Percentiles rank a stretch among this genome's conserved stretches.
Evolutionary conservation across 2,113 vertebrate species (phyloP).

Genomic region (Bathybates hornii): DNA sequence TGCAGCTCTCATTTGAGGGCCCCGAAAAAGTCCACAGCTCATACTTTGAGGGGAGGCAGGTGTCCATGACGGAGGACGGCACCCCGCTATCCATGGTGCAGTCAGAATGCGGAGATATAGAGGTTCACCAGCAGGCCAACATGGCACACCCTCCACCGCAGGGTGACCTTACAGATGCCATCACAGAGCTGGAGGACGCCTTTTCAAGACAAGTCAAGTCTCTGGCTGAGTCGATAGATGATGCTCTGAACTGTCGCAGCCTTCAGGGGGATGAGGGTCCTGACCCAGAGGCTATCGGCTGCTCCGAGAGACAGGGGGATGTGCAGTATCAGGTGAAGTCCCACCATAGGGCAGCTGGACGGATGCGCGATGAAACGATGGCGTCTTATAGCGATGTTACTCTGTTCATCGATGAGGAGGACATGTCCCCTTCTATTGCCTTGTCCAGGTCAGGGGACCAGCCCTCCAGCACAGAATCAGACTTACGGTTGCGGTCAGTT

Average conservation of each 20-base stretch:
- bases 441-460: slow-evolving; percentile 78
- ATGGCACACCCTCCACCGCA: slow-evolving; percentile 75
- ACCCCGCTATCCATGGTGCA: slow-evolving; percentile 76
- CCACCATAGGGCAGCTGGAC: slow-evolving; percentile 72
- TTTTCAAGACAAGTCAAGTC: slow-evolving; percentile 97
- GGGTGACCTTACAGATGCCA: slow-evolving; percentile 85
- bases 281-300: slow-evolving; percentile 69
- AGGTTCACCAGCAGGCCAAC: slow-evolving; percentile 69
- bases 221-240: slow-evolving; percentile 93
- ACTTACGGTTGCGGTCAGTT: slow-evolving; percentile 77
- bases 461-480: slow-evolving; percentile 82
- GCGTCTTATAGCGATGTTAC: slow-evolving; percentile 95
- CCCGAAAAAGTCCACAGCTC: slow-evolving; percentile 94
- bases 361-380: slow-evolving; percentile 83
- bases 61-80: slow-evolving; percentile 85
- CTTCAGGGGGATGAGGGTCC: slow-evolving; percentile 84
- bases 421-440: slow-evolving; percentile 82
- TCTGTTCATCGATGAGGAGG: slow-evolving; percentile 95
- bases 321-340: slow-evolving; percentile 70
- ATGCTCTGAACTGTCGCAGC: slow-evolving; percentile 92
- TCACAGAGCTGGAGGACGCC: slow-evolving; percentile 94
- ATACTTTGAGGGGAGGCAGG: slow-evolving; percentile 91
- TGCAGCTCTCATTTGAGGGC: slow-evolving; percentile 98
- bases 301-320: slow-evolving; percentile 69
- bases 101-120: slow-evolving; percentile 76